phyloP scores from a whole-genome alignment of 2,797 vertebrate species.

The Spondyliosoma cantharus region DNA sequence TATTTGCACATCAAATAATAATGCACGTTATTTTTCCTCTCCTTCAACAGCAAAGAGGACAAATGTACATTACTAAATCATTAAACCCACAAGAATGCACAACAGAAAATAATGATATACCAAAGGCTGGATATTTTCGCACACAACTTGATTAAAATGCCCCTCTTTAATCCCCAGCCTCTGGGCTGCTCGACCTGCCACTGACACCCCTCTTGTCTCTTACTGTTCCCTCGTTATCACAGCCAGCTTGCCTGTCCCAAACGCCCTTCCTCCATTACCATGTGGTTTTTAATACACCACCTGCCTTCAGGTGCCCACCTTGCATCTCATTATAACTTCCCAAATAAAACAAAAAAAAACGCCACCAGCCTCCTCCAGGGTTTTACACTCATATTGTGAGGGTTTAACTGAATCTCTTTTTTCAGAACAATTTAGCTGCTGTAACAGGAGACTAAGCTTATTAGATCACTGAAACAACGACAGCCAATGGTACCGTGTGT shows the following conservation, averaged over 20 bases:
- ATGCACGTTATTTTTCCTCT: too few relatives aligned
- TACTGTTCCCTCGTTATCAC: slow-evolving; percentile 74
- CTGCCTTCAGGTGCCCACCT: slow-evolving; percentile 59
- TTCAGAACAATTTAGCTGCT: background rate
- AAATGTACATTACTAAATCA: background rate
- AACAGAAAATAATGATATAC: slow-evolving; percentile 2
- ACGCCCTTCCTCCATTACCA: slow-evolving; percentile 60
- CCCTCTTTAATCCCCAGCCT: slow-evolving; percentile 52
- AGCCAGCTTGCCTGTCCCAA: slow-evolving; percentile 64
- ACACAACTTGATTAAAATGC: slow-evolving; percentile 64
- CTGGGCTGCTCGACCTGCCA: slow-evolving; percentile 55
- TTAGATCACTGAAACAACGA: slow-evolving; percentile 17
- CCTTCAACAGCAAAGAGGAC: background rate
- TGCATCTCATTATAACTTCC: slow-evolving; percentile 56
- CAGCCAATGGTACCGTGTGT: background rate
- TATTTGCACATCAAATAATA: background rate
- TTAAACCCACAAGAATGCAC: background rate
- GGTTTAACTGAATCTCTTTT: slow-evolving; percentile 17
- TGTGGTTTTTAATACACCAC: slow-evolving; percentile 63
- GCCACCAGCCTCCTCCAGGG: slow-evolving; percentile 9
- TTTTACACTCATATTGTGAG: slow-evolving; percentile 20
- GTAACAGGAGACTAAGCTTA: slow-evolving; percentile 17
- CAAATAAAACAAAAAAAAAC: slow-evolving; percentile 24
- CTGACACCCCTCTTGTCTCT: slow-evolving; percentile 64
- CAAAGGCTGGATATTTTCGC: slow-evolving; percentile 8